Conservation (phyloP, 1,140 invertebrate species). For the Phenacoccus solenopsis region DNA sequence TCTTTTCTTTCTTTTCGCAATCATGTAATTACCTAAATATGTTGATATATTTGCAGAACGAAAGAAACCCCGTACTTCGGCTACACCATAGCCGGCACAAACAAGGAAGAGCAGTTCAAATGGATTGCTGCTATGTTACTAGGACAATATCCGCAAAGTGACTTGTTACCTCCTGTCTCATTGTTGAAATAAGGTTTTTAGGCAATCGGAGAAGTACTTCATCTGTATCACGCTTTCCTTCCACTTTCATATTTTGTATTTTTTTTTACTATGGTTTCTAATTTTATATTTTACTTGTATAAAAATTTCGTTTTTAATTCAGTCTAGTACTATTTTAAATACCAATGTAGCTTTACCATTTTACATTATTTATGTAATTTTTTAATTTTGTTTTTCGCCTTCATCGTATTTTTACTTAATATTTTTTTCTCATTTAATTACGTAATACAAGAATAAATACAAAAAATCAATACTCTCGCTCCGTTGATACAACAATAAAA, state of each 20-base stretch:
- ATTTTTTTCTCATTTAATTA: neutral
- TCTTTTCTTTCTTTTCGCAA: neutral
- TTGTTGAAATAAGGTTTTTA: neutral
- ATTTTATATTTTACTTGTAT: neutral
- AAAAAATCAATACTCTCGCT: too few species aligned
- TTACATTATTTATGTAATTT: neutral
- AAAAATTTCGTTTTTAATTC: neutral
- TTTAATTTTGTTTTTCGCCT: too few species aligned
- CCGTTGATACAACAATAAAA: too few species aligned
- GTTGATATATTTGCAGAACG: constrained; percentile 38
- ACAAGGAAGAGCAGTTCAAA: constrained; percentile 52
- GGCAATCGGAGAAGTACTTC: neutral
- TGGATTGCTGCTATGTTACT: constrained; percentile 63
- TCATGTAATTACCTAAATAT: neutral
- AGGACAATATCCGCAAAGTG: constrained; percentile 42
- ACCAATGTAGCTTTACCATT: neutral
- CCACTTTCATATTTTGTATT: constrained; percentile 5
- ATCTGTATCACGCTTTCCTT: constrained; percentile 1
- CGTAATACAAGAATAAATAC: too few species aligned
- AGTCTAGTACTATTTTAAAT: neutral
- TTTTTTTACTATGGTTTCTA: neutral
- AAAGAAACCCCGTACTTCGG: constrained; percentile 67
- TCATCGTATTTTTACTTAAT: neutral
- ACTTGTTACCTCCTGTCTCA: constrained; percentile 23
- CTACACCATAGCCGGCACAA: constrained; percentile 55